Conservation (phyloP, 1,140 invertebrate species). For the Drosophila tsacasi region DNA sequence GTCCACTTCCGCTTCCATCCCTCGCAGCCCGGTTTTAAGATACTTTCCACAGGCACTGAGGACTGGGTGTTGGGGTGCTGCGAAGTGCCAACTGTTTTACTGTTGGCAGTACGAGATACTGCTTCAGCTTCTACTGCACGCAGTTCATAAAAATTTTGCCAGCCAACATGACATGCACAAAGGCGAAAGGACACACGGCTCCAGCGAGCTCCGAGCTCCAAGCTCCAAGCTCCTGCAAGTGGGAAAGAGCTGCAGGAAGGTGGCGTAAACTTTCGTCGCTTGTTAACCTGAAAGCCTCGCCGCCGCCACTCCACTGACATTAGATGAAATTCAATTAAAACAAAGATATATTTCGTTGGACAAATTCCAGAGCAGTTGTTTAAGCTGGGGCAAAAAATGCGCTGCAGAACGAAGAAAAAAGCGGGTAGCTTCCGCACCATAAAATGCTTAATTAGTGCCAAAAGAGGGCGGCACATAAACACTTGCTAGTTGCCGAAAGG, state of each 20-base stretch:
- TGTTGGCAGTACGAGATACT: slow-evolving; percentile 48
- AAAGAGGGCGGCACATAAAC: slow-evolving; percentile 15
- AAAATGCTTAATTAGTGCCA: slow-evolving; percentile 70
- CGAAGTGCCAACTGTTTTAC: slow-evolving; percentile 52
- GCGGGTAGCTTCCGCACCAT: slow-evolving; percentile 42
- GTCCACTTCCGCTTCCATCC: not conserved
- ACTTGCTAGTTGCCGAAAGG: slow-evolving; percentile 23
- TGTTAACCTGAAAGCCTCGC: slow-evolving; percentile 72
- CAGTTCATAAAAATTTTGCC: slow-evolving; percentile 83
- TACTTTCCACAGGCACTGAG: slow-evolving; percentile 37
- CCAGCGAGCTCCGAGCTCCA: slow-evolving; percentile 4
- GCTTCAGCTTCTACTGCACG: slow-evolving; percentile 57
- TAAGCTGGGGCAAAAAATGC: slow-evolving; percentile 52
- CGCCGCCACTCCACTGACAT: slow-evolving; percentile 52
- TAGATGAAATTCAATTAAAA: slow-evolving; percentile 82
- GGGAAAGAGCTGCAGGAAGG: slow-evolving; percentile 49
- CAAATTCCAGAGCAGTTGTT: slow-evolving; percentile 43
- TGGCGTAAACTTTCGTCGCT: slow-evolving; percentile 74
- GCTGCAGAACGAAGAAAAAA: slow-evolving; percentile 7
- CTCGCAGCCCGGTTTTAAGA: slow-evolving; percentile 47
- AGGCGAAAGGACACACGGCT: slow-evolving; percentile 74
- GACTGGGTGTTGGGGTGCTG: not conserved
- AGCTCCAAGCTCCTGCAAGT: slow-evolving; percentile 6
- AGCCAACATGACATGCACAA: slow-evolving; percentile 82
- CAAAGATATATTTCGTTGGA: slow-evolving; percentile 74